These are phyloP conservation scores for Adelphocoris suturalis DNA, from an alignment of 2,888 invertebrate species.

Conservation along the genomic window DNA sequence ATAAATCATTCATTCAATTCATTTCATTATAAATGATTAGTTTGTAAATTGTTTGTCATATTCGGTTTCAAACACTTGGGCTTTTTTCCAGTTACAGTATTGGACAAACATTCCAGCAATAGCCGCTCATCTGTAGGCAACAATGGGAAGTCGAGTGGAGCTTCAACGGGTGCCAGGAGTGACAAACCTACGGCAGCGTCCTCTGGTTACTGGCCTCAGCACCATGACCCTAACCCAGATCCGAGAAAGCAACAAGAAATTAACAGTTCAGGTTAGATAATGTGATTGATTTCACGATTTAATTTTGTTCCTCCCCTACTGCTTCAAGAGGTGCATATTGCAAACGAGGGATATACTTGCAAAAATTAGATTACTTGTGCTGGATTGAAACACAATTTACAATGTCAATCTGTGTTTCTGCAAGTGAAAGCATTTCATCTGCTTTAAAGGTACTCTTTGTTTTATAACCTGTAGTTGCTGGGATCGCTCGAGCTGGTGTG, in stretches of 20 bases:
- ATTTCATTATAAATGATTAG: too few relatives aligned
- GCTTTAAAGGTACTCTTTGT: too few relatives aligned
- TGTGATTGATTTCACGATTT: neutral
- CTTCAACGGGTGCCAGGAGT: conserved; percentile 32
- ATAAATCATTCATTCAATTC: too few relatives aligned
- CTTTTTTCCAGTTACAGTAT: conserved; percentile 70
- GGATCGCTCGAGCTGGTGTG: conserved; percentile 72
- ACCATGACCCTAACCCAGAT: conserved; percentile 67
- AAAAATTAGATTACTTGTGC: too few relatives aligned
- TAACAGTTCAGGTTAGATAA: conserved; percentile 69
- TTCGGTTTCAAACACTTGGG: conserved; percentile 31
- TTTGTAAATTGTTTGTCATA: neutral
- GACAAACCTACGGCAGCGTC: conserved; percentile 50
- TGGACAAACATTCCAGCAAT: conserved; percentile 75
- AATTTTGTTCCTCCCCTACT: too few relatives aligned
- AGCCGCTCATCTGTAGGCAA: conserved; percentile 69
- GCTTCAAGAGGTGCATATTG: too few relatives aligned
- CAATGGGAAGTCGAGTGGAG: conserved; percentile 64
- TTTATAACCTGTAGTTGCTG: neutral
- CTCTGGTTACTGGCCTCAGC: conserved; percentile 73
- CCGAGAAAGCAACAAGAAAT: conserved; percentile 69
- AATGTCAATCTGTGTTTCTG: too few relatives aligned
- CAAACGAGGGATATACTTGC: too few relatives aligned
- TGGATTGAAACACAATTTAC: too few relatives aligned
- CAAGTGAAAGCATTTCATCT: too few relatives aligned